A percentile compares a stretch with the other conserved stretches of the same genome.
Conservation (phyloP, 30 jellyfish, hydroid and myxozoan genomes). For the Hydractinia echinata region DNA sequence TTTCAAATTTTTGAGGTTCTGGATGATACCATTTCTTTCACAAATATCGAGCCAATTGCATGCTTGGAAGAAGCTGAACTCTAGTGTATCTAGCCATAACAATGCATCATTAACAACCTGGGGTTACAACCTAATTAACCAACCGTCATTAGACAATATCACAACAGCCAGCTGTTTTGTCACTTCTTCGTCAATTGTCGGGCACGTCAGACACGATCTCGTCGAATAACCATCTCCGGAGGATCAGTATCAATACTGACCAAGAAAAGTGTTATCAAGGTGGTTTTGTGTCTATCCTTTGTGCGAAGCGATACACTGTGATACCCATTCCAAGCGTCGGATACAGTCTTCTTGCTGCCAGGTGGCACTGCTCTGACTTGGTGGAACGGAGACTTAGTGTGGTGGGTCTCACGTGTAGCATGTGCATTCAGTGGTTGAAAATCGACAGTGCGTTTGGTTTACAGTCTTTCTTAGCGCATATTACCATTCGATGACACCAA, state of each 20-base stretch:
- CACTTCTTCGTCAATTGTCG: background rate
- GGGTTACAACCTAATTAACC: too few relatives aligned
- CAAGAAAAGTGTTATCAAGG: conserved; percentile 26
- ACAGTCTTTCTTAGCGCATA: background rate
- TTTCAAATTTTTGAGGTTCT: background rate
- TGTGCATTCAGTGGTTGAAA: conserved; percentile 21
- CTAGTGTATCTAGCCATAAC: background rate
- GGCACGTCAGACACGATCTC: too few relatives aligned
- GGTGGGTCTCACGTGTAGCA: conserved; percentile 39
- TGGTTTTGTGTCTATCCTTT: conserved; percentile 12
- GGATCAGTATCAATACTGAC: background rate
- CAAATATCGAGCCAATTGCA: background rate
- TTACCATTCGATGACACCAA: conserved; percentile 36
- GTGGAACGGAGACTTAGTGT: conserved; percentile 27
- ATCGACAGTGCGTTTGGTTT: conserved; percentile 22
- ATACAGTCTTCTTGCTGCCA: background rate
- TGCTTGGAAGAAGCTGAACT: background rate
- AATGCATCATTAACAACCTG: conserved; percentile 9
- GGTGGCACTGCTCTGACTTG: conserved; percentile 1
- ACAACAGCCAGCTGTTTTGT: too few relatives aligned
- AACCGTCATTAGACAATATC: too few relatives aligned
- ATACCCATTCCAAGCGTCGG: too few relatives aligned
- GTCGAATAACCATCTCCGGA: conserved; percentile 1
- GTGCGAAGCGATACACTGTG: too few relatives aligned
- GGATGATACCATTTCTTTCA: background rate